Evolutionary conservation across 2,113 vertebrate genomes (phyloP), one percentile per base, ranked within the genome.

Genomic region (Forbesichthys papilliferus): DNA sequence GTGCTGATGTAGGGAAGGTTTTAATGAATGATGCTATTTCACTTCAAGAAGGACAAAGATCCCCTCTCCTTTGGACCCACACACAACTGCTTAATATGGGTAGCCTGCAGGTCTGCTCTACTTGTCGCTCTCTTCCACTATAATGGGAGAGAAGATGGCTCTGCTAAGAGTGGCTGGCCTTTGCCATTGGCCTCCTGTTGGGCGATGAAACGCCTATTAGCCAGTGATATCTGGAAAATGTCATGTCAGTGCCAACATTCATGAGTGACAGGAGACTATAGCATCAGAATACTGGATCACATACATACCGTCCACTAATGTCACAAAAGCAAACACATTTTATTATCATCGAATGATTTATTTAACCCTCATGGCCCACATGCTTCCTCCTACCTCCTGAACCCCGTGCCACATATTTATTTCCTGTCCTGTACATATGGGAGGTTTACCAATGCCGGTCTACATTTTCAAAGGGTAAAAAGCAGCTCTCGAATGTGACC

Each of bases 321-420:
- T 75, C 74, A 86, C 85, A 84, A 83, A 81, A 86, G 63, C 34
- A 46, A 84, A 18, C 79, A 64, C 69, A 79, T 78, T 72, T 84
- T 88, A 74, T 79, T 74, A 81, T 83, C 81, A 84, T 79, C 71
- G 66, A 86, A 88, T 82, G 51, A 86, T 77, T 82, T 82, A 84
- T 87, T 89, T 76, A 78, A 85, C 69, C 88, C 85, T 89, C 86
- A 84, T 78, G 71, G 81, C 84, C 88, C 71, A 79, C 85, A 84
- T 82, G 83, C 84, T 78, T 89, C 86, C 85, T 89, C 88, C 79
- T 85, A 82, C 81, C 80, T 87, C 84, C 83, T 78, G 64, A 80
- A 75, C 80, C 88, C 88, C 72, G 80, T 89, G 85, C 82, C 88
- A 88, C 85, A 87, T 85, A 84, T 90, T 91, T 83, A 80, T 88